phyloP scores from a whole-genome alignment of 2,888 invertebrate genomes.

The Leptothorax acervorum region DNA sequence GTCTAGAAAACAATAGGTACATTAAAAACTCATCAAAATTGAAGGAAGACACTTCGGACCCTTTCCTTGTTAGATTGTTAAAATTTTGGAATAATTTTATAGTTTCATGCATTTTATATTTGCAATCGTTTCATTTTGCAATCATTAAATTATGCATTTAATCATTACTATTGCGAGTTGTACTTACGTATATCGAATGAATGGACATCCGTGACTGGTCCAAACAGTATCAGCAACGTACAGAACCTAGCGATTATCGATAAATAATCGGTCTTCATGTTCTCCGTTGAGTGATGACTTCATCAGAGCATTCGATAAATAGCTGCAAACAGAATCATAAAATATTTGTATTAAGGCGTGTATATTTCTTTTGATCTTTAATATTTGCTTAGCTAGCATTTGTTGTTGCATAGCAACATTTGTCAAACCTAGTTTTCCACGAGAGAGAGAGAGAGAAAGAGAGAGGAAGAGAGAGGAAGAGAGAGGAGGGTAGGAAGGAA shows the following conservation, averaged over 20 bases:
- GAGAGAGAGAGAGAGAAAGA: neutral
- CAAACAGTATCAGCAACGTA: slow-evolving; percentile 77
- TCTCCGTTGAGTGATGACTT: slow-evolving; percentile 79
- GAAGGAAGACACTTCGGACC: too few species aligned
- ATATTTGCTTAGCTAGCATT: neutral
- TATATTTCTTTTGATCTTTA: neutral
- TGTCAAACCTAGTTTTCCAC: slow-evolving; percentile 3
- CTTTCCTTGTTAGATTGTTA: neutral
- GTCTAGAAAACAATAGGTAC: too few species aligned
- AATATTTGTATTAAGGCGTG: slow-evolving; percentile 10
- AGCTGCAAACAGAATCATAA: slow-evolving; percentile 67
- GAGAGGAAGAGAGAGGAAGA: too few species aligned
- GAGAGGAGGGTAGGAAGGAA: too few species aligned
- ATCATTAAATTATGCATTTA: neutral
- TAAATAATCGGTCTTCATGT: slow-evolving; percentile 83
- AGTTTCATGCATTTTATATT: neutral
- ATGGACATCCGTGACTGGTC: slow-evolving; percentile 75
- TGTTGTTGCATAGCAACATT: neutral
- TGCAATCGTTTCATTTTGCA: neutral
- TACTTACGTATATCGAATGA: slow-evolving; percentile 83
- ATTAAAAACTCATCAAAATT: too few species aligned
- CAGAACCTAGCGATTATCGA: slow-evolving; percentile 78
- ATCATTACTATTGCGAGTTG: neutral
- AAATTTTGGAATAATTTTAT: neutral
- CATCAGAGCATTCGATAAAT: slow-evolving; percentile 79